These are phyloP conservation scores for Nothobranchius kuhntae DNA, from an alignment of 2,113 vertebrate genomes.

Conservation along the genomic window DNA sequence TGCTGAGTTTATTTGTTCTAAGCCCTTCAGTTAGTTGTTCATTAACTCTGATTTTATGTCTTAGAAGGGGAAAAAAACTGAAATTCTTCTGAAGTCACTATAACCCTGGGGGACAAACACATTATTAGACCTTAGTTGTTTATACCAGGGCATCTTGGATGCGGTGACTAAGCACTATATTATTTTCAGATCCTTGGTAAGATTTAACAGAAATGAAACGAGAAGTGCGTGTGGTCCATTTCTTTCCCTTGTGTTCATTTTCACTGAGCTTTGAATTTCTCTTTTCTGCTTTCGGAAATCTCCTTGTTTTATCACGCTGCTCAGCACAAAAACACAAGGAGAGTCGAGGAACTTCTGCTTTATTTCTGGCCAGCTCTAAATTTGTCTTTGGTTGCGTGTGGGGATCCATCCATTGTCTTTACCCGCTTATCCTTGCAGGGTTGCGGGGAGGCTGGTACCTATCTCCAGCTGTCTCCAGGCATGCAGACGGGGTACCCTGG, in stretches of 20 bases:
- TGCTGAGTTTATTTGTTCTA: slow-evolving; percentile 42
- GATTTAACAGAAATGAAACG: slow-evolving; percentile 69
- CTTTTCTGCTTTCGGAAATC: slow-evolving; percentile 12
- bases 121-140: slow-evolving; percentile 50
- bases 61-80: background rate
- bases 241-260: slow-evolving; percentile 27
- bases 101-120: slow-evolving; percentile 11
- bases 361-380: slow-evolving; percentile 40
- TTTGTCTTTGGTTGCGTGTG: slow-evolving; percentile 33
- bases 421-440: no score
- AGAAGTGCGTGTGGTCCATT: slow-evolving; percentile 40
- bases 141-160: slow-evolving; percentile 44
- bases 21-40: slow-evolving; percentile 50
- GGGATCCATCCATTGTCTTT: background rate
- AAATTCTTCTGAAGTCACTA: slow-evolving; percentile 1
- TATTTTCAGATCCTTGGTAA: slow-evolving; percentile 48
- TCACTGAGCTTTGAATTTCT: slow-evolving; percentile 28
- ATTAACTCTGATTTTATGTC: slow-evolving; percentile 46
- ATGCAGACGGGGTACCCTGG: no score
- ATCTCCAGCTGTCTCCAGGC: no score
- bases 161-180: slow-evolving; percentile 48
- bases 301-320: slow-evolving; percentile 11
- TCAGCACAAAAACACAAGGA: slow-evolving; percentile 25
- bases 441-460: no score
- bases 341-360: slow-evolving; percentile 42